These are phyloP conservation scores for Platycnemis pennipes DNA, from an alignment of 2,888 invertebrate species.

Conservation along the genomic window DNA sequence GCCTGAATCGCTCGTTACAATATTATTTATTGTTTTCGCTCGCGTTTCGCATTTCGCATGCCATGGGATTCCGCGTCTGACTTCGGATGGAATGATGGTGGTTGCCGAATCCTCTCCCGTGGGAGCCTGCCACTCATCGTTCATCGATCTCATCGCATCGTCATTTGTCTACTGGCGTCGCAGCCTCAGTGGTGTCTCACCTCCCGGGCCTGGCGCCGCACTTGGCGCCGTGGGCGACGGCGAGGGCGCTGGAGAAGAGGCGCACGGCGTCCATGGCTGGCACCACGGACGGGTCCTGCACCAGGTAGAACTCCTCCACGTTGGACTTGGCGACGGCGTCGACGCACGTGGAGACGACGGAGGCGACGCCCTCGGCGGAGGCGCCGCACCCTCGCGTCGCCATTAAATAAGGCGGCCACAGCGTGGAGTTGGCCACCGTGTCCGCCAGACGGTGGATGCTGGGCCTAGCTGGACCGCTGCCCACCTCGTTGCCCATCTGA, in stretches of 20 bases:
- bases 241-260: conserved; percentile 57
- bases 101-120: no score
- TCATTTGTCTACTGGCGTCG: neutral
- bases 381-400: conserved; percentile 63
- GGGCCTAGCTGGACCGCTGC: neutral
- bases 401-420: conserved; percentile 56
- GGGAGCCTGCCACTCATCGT: no score
- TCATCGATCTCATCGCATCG: neutral
- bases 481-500: conserved; percentile 39
- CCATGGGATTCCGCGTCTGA: no score
- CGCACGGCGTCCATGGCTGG: conserved; percentile 55
- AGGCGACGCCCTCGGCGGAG: neutral
- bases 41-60: no score
- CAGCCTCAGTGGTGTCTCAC: neutral
- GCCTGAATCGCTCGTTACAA: no score
- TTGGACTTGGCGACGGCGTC: conserved; percentile 49
- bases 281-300: conserved; percentile 53
- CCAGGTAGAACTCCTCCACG: conserved; percentile 59
- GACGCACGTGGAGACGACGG: conserved; percentile 46
- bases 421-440: conserved; percentile 58
- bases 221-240: conserved; percentile 45
- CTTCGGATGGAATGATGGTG: no score
- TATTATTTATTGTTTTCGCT: no score
- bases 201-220: conserved; percentile 60
- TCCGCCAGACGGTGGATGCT: conserved; percentile 59